Base-by-base conservation (phyloP, 1,140 invertebrate species). In the Drosophila nikananu region DNA sequence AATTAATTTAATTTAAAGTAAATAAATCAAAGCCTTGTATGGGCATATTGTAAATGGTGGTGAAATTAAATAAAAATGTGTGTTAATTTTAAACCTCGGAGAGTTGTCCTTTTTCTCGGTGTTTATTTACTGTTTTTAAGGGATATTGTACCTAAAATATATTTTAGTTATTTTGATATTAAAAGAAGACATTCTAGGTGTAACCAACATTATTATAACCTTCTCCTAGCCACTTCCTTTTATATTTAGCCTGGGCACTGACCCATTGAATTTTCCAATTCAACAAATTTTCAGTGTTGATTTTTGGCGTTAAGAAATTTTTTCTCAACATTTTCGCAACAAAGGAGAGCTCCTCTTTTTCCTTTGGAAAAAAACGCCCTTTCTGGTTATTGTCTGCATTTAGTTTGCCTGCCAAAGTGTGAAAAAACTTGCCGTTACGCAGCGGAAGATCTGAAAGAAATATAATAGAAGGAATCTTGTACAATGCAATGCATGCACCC, bases 11-110 rank as follows among this genome's bases (percentile, higher is more conserved):
- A 86, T 65, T 76, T 80, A 79, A 86, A 80, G 48, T 73, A 72
- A 86, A 80, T 68, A 89, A 89, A 80, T 73, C 68, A 84, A 68
- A 70, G 73, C 77, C 84, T 78, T 65, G 64, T 78, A 80, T 70
- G 62, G 84, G 81, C 84, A 46, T 78, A 83, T 84, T 87, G 78
- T 89, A 83, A 87, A 89, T 87, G 83, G 67, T 80, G 78, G 84
- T 89, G 77, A 87, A 87, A 87, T 90, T 84, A 65, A 78, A 84
- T 84, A 76, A 89, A 89, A 57, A 70, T 73, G 70, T 74, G 79
- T 90, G 86, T 90, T 90, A 90, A 90, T 84, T 83, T 87, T 90
- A 90, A 79, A 57, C 15, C 15, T 7, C 30, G 5, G 42, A 10
- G n/a, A 21, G 42, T n/a, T 2, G 8, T 41, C 3, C 0, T 35